Conservation (phyloP, 2,113 vertebrate genomes). For the Myxocyprinus asiaticus region DNA sequence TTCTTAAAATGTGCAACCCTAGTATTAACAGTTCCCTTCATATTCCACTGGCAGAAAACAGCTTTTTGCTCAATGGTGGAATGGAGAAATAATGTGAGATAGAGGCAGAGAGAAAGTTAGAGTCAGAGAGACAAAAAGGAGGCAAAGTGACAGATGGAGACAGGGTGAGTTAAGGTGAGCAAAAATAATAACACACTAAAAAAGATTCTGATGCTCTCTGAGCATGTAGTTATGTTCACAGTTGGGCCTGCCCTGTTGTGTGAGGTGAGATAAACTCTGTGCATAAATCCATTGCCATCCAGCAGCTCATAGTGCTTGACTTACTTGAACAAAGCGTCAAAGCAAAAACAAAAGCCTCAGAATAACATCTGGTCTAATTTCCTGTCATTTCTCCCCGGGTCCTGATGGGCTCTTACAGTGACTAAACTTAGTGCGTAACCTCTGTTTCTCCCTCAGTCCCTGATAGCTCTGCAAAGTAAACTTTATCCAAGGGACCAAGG, state of each 20-base stretch:
- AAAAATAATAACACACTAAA: neutral
- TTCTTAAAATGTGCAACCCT: no score
- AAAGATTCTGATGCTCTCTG: neutral
- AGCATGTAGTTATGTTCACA: constrained; percentile 1
- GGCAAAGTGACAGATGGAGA: neutral
- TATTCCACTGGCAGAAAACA: no score
- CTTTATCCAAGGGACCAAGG: no score
- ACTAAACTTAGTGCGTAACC: neutral
- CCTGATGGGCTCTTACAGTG: constrained; percentile 11
- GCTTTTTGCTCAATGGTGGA: no score
- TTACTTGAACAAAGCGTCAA: constrained; percentile 13
- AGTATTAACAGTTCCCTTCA: no score
- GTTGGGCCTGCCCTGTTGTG: constrained; percentile 15
- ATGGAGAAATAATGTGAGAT: no score
- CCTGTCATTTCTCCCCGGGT: neutral
- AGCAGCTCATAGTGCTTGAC: constrained; percentile 12
- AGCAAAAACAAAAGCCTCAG: constrained; percentile 3
- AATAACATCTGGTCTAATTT: constrained; percentile 29
- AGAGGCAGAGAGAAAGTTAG: neutral
- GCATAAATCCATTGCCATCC: constrained; percentile 29
- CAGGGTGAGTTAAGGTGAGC: neutral
- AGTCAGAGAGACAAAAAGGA: neutral
- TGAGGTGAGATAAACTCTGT: constrained; percentile 7
- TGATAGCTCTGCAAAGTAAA: no score
- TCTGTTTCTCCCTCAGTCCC: neutral